Evolutionary conservation across 2,888 invertebrate genomes (phyloP), one percentile per base, ranked within the genome.

Genomic region (Caenorhabditis sp.): DNA sequence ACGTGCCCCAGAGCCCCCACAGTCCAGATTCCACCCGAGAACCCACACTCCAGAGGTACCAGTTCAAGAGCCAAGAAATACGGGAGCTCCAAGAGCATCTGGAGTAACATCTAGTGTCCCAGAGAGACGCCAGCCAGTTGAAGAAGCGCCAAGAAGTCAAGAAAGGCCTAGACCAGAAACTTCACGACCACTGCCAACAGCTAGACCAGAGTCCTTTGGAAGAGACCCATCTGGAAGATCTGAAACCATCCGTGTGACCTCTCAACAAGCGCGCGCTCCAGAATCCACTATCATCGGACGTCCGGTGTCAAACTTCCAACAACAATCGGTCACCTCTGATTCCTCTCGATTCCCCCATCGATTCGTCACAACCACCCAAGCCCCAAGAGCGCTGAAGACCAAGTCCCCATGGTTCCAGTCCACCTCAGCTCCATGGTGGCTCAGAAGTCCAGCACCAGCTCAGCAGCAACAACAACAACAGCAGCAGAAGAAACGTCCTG

Each of bases 391-490:
- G 0, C 14, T 19, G 1, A 41, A 59, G 19, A 41, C 28, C 54
- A 19, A 56, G n/a, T 68, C 74, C 4, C 75, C 81, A 14, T 83
- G 82, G 82, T 83, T 68, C 44, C 82, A 83, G 26, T 73, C 77
- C 0, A 83, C 82, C 7, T 63, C 64, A 2, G 58, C 82, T 12
- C 79, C 77, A 64, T 83, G 82, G 82, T 83, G 82, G 82, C 74
- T 83, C 5, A 44, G 69, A 59, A 74, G 69, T 41, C 82, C 82
- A 22, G 58, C 82, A 8, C 68, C 73, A 47, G 61, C 61, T 63
- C 61, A 22, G 79, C 79, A 22, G 41, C 82, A 8, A 59, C 73
- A 35, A 22, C 61, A 44, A 61, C 38, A 38, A 38, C 38, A 35
- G 8, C 31, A 35, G 8, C 31, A 2, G 10, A 76, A 64, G 35